Conservation (phyloP, 2,888 invertebrate species). For the Euplexia lucipara region DNA sequence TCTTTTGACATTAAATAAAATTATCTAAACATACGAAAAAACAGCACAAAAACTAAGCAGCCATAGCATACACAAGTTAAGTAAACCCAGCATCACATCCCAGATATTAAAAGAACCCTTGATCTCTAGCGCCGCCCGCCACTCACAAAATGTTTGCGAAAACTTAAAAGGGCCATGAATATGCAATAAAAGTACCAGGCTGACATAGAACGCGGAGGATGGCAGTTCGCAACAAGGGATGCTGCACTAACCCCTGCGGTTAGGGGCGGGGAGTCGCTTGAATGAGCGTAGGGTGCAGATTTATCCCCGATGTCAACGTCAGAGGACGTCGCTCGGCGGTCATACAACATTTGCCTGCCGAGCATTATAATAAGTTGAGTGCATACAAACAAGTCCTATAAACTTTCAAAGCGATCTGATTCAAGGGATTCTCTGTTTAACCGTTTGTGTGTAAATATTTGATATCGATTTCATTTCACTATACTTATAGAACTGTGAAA, state of each 20-base stretch:
- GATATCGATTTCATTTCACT: background rate
- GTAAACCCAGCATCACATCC: constrained; percentile 10
- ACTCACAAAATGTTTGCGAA: constrained; percentile 77
- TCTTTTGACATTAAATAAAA: background rate
- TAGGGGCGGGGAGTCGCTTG: constrained; percentile 73
- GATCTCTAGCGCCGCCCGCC: constrained; percentile 33
- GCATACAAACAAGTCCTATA: constrained; percentile 8
- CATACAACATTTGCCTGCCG: constrained; percentile 66
- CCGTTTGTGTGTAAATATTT: constrained; percentile 8
- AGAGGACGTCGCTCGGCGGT: constrained; percentile 51
- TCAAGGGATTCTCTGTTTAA: constrained; percentile 16
- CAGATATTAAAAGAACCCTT: constrained; percentile 28
- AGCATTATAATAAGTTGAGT: constrained; percentile 51
- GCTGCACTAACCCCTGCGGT: constrained; percentile 83
- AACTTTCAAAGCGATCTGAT: constrained; percentile 26
- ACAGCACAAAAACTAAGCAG: background rate
- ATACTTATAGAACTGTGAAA: no score
- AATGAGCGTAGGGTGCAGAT: constrained; percentile 73
- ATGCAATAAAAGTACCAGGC: constrained; percentile 90
- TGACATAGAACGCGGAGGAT: constrained; percentile 76
- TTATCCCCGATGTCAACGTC: constrained; percentile 67
- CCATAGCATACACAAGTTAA: constrained; percentile 12
- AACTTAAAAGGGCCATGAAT: constrained; percentile 81
- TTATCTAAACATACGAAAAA: background rate
- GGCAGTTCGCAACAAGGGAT: constrained; percentile 85